Evolutionary conservation across 2,888 invertebrate genomes (phyloP).

Genomic region (Cerastis rubricosa): DNA sequence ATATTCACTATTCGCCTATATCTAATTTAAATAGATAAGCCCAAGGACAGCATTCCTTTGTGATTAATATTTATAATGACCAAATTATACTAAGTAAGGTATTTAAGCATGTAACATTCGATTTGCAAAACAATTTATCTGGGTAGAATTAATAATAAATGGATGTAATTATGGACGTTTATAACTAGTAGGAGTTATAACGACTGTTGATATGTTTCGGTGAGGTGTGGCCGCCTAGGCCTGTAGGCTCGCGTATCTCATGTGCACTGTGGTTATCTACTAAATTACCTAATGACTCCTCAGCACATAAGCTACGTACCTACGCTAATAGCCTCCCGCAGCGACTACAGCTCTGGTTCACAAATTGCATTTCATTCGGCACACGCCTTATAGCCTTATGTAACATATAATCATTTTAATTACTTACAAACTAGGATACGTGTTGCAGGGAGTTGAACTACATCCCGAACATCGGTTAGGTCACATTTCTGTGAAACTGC

Average conservation of each 20-base stretch:
- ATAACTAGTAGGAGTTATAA: constrained; percentile 6
- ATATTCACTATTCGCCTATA: not conserved
- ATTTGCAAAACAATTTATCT: constrained; percentile 43
- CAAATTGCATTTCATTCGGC: constrained; percentile 62
- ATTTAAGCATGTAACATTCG: constrained; percentile 22
- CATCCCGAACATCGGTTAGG: constrained; percentile 61
- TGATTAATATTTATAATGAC: constrained; percentile 22
- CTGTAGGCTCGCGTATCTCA: constrained; percentile 38
- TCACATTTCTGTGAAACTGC: constrained; percentile 53
- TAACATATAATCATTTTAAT: constrained; percentile 75
- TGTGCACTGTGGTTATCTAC: constrained; percentile 38
- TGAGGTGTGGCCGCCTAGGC: constrained; percentile 47
- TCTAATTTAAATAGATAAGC: constrained; percentile 6
- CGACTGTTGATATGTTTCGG: constrained; percentile 47
- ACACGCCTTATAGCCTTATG: constrained; percentile 64
- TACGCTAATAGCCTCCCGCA: constrained; percentile 58
- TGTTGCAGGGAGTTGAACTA: constrained; percentile 66
- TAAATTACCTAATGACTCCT: constrained; percentile 56
- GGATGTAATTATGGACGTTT: constrained; percentile 45
- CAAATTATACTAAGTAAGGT: constrained; percentile 3
- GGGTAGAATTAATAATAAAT: constrained; percentile 34
- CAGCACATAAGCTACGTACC: constrained; percentile 9
- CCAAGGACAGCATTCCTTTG: constrained; percentile 9
- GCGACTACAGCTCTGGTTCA: constrained; percentile 39
- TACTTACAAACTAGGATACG: constrained; percentile 63